Base-by-base conservation (phyloP, 2,797 vertebrate genomes). In the Merluccius polli region DNA sequence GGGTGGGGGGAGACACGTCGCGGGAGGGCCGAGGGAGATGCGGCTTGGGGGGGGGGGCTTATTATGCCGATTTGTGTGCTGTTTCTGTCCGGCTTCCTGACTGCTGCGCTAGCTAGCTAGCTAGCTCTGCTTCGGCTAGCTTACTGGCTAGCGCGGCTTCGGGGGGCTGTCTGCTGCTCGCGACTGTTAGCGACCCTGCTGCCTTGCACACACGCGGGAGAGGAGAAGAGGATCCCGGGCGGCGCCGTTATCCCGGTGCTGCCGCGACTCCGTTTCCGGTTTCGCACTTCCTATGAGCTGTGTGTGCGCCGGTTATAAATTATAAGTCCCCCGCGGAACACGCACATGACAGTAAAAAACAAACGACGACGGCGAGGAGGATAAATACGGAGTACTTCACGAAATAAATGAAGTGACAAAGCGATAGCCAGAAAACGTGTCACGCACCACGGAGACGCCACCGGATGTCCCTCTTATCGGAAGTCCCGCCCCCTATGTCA, bases 161-260 rank as follows among this genome's bases (percentile, higher is more conserved):
- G 2, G 52, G 21, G n/a, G n/a, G 52, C 52, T 67, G 79, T 72
- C 77, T 24, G 80, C 71, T 36, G n/a, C n/a, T n/a, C n/a, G n/a
- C n/a, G n/a, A n/a, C n/a, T 73, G 74, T 59, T 36, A 1, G 2
- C 18, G 18, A 29, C 32, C 13, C n/a, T 21, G 67, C 73, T 30
- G 27, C 27, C 71, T 72, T 72, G 31, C 71, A 36, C n/a, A 33
- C 27, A n/a, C n/a, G n/a, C n/a, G n/a, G n/a, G n/a, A n/a, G n/a
- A n/a, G n/a, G n/a, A n/a, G n/a, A n/a, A n/a, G 52, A 59, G 21
- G 52, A 10, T 59, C 21, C 52, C n/a, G 52, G 7, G n/a, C 16
- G 9, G 4, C 10, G 8, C 21, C 52, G 52, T 59, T 59, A 59
- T 59, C 21, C 52, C 52, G 52, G 52, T n/a, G 44, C 18, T 6